Percentiles rank a stretch among this genome's conserved stretches.
phyloP scores from a whole-genome alignment of 2,797 vertebrate genomes.

The Chromis chromis region DNA sequence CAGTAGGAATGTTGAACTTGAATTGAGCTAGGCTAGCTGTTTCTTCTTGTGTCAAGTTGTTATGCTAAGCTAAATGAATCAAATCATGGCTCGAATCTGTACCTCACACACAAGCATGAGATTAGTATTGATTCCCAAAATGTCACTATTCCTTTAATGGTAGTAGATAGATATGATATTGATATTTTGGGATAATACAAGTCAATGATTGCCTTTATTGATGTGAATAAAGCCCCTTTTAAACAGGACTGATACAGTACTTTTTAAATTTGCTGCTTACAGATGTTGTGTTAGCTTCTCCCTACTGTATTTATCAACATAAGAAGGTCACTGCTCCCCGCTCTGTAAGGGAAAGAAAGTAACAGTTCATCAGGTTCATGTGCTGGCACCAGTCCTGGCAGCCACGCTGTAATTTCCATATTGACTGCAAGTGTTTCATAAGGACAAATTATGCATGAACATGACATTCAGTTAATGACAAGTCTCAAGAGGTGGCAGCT shows the following conservation, averaged over 20 bases:
- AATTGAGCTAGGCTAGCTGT: neutral
- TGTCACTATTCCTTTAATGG: too few relatives aligned
- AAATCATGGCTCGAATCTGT: too few relatives aligned
- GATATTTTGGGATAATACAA: too few relatives aligned
- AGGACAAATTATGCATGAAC: constrained; percentile 50
- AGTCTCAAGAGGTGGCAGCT: constrained; percentile 21
- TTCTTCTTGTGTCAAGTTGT: neutral
- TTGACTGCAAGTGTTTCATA: constrained; percentile 49
- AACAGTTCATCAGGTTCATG: constrained; percentile 56
- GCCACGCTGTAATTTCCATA: constrained; percentile 46
- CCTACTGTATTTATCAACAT: constrained; percentile 13
- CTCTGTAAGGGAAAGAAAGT: constrained; percentile 15
- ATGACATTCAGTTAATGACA: constrained; percentile 37
- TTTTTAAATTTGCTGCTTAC: neutral
- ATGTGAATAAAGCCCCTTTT: neutral
- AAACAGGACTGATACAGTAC: neutral
- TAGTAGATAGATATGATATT: neutral
- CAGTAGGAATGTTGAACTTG: neutral
- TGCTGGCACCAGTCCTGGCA: constrained; percentile 43
- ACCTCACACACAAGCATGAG: too few relatives aligned
- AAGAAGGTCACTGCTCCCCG: constrained; percentile 1
- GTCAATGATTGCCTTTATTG: neutral
- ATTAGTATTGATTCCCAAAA: too few relatives aligned
- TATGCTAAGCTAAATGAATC: neutral
- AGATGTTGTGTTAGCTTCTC: neutral